Conservation (phyloP, 2,113 vertebrate genomes). For the Sclerurus mexicanus region DNA sequence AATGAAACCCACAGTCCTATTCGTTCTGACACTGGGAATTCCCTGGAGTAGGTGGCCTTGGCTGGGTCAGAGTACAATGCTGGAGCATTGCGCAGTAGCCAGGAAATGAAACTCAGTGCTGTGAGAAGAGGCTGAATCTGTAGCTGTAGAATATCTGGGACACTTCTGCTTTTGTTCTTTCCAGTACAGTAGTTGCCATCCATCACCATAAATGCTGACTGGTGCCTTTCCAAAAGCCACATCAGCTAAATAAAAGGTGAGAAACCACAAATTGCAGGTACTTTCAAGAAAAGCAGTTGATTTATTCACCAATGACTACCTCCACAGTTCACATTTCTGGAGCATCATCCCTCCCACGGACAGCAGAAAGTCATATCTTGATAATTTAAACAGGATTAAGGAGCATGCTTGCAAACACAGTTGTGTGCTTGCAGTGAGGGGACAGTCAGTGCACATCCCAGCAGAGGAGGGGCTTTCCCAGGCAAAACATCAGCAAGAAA, state of each 20-base stretch:
- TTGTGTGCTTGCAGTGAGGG: neutral
- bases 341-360: neutral
- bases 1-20: neutral
- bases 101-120: slow-evolving; percentile 27
- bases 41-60: neutral
- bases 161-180: slow-evolving; percentile 42
- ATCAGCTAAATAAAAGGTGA: neutral
- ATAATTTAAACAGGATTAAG: slow-evolving; percentile 5
- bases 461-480: neutral
- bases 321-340: neutral
- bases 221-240: neutral
- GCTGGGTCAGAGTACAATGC: neutral
- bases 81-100: neutral
- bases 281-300: neutral
- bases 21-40: neutral
- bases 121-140: neutral
- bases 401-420: neutral
- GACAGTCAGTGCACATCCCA: neutral
- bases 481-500: neutral
- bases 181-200: neutral
- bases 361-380: neutral
- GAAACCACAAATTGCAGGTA: neutral
- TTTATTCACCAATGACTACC: neutral
- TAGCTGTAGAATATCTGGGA: neutral
- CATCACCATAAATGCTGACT: neutral